Conservation (phyloP, 2,797 vertebrate species). For the Coregonus suidteri region DNA sequence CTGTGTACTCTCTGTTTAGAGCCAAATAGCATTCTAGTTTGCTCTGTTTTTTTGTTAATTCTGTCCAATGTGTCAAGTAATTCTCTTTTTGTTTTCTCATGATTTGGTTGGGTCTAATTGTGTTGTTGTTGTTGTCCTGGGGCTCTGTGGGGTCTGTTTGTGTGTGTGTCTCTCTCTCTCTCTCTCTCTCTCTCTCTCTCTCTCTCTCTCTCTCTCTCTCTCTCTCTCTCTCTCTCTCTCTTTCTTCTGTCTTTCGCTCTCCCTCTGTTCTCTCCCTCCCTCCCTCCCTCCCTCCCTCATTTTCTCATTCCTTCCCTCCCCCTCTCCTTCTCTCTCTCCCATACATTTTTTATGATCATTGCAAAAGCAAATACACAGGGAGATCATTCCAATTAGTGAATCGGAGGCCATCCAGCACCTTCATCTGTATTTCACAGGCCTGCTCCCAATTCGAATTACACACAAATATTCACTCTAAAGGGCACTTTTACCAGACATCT, state of each 20-base stretch:
- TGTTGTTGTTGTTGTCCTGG: too few relatives aligned
- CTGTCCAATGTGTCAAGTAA: too few relatives aligned
- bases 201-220: too few relatives aligned
- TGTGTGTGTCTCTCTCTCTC: too few relatives aligned
- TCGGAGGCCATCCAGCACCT: conserved; percentile 28
- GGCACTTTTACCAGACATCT: conserved; percentile 22
- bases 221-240: neutral
- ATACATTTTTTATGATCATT: neutral
- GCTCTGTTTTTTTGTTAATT: too few relatives aligned
- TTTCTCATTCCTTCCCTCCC: neutral
- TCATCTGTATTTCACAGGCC: conserved; percentile 36
- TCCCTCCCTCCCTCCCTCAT: neutral
- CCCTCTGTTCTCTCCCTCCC: neutral
- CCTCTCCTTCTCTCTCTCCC: neutral
- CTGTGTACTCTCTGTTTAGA: too few relatives aligned
- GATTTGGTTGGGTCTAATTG: too few relatives aligned
- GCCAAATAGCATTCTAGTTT: too few relatives aligned
- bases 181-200: too few relatives aligned
- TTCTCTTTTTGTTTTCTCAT: too few relatives aligned
- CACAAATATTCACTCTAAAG: conserved; percentile 30
- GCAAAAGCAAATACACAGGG: conserved; percentile 23
- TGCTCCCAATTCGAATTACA: conserved; percentile 25
- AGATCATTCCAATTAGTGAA: conserved; percentile 37
- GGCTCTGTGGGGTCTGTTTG: too few relatives aligned
- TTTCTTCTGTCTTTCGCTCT: too few relatives aligned